A percentile compares a stretch with the other conserved stretches of the same genome.
Evolutionary conservation across 2,113 vertebrate species (phyloP).

Genomic region (Takifugu flavidus): DNA sequence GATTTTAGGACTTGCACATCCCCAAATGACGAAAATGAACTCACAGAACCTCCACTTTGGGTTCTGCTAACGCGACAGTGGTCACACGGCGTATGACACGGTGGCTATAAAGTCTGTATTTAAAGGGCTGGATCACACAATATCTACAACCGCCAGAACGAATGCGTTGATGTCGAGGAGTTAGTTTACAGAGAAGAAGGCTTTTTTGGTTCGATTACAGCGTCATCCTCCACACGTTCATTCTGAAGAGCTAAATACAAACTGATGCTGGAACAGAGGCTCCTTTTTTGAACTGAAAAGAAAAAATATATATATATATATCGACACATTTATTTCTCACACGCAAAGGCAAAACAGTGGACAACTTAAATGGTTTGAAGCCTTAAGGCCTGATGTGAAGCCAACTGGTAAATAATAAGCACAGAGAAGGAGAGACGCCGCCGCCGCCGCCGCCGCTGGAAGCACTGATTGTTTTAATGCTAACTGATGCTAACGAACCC

Average conservation of each 20-base stretch:
- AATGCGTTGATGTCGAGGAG: constrained; percentile 46
- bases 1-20: constrained; percentile 23
- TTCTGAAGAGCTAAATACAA: constrained; percentile 57
- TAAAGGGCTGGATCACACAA: constrained; percentile 68
- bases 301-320: constrained; percentile 26
- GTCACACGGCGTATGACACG: constrained; percentile 30
- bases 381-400: constrained; percentile 14
- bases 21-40: constrained; percentile 18
- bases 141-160: constrained; percentile 49
- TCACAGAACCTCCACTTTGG: constrained; percentile 31
- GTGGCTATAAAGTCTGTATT: constrained; percentile 45
- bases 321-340: too few relatives aligned
- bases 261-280: constrained; percentile 39
- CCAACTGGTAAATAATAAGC: neutral
- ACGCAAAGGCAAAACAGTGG: too few relatives aligned
- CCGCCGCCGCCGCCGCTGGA: constrained; percentile 38
- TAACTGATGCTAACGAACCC: constrained; percentile 21
- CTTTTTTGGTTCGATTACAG: constrained; percentile 68
- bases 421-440: constrained; percentile 17
- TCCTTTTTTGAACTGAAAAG: constrained; percentile 35
- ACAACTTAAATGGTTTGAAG: neutral
- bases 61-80: constrained; percentile 27
- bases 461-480: constrained; percentile 39
- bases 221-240: constrained; percentile 41
- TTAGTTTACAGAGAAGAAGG: constrained; percentile 68